phyloP scores from a whole-genome alignment of 2,888 invertebrate species.

The Griposia aprilina region DNA sequence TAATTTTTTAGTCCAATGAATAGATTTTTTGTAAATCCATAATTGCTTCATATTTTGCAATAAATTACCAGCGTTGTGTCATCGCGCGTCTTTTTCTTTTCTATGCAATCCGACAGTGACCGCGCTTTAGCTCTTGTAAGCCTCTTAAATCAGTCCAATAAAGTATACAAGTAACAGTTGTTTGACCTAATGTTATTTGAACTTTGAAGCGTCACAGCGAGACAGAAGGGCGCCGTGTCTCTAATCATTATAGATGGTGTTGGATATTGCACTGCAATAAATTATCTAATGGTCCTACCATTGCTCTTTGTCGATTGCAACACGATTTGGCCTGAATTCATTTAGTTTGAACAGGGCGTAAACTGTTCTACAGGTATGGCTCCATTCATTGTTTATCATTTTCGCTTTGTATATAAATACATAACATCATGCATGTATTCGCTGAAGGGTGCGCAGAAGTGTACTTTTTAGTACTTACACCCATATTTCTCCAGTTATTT shows the following conservation, averaged over 20 bases:
- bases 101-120: too few species aligned
- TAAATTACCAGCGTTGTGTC: too few species aligned
- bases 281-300: conserved; percentile 63
- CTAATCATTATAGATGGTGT: conserved; percentile 80
- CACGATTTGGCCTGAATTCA: conserved; percentile 36
- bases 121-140: too few species aligned
- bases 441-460: too few species aligned
- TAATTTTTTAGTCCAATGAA: too few species aligned
- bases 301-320: conserved; percentile 55
- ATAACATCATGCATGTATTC: background rate
- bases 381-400: background rate
- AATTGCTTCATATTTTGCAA: too few species aligned
- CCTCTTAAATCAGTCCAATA: conserved; percentile 21
- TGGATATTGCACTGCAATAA: conserved; percentile 77
- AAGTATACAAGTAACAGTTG: conserved; percentile 43
- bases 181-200: conserved; percentile 58
- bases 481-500: too few species aligned
- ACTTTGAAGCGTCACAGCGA: conserved; percentile 64
- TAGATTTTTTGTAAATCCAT: too few species aligned
- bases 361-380: background rate
- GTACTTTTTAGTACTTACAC: too few species aligned
- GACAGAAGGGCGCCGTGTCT: conserved; percentile 69
- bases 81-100: too few species aligned
- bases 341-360: conserved; percentile 25
- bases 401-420: background rate